Conservation (phyloP, 2,113 vertebrate species). For the Morone chrysops region DNA sequence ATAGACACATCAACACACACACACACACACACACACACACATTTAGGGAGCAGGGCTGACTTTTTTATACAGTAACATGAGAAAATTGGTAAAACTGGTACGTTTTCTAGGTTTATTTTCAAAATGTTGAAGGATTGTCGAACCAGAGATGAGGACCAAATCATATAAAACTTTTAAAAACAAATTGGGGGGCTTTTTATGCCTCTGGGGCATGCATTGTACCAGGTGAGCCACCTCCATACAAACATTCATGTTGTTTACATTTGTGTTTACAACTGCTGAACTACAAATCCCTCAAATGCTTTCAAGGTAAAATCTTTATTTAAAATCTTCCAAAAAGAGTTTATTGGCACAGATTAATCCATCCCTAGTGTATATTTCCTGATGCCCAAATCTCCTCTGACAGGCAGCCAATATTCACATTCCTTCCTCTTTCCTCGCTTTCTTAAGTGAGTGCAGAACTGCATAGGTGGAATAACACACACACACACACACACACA, state of each 20-base stretch:
- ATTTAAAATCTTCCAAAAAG: neutral
- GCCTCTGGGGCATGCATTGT: too few relatives aligned
- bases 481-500: neutral
- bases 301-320: neutral
- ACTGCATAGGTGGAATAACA: neutral
- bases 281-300: too few relatives aligned
- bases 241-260: too few relatives aligned
- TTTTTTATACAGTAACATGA: too few relatives aligned
- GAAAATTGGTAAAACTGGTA: too few relatives aligned
- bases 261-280: too few relatives aligned
- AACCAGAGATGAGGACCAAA: too few relatives aligned
- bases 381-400: neutral
- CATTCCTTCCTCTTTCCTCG: neutral
- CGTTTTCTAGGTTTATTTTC: too few relatives aligned
- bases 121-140: too few relatives aligned
- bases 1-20: neutral
- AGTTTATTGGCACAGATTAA: neutral
- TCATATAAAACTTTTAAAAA: too few relatives aligned
- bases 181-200: too few relatives aligned
- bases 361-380: neutral
- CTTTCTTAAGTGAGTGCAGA: slow-evolving; percentile 28
- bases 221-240: too few relatives aligned
- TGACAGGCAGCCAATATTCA: neutral
- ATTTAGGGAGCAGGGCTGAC: neutral
- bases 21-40: slow-evolving; percentile 10